Base-by-base conservation (phyloP, 2,888 invertebrate genomes). In the Panzeria rudis region DNA sequence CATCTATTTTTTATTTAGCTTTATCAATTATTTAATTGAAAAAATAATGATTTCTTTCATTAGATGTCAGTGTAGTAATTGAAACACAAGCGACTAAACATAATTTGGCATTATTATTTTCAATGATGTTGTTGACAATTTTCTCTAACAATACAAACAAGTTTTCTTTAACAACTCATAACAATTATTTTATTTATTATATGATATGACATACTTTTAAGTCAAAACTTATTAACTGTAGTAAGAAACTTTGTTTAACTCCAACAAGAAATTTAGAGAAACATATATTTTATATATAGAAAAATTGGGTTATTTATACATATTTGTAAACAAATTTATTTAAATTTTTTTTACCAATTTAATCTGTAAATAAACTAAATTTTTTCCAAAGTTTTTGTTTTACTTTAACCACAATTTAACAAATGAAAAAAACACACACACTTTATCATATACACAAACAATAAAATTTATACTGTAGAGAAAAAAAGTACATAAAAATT, bases 81-180 rank as follows among this genome's bases (percentile, higher is more conserved):
- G 89, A 90, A 90, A 88, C 89, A 89, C 89, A 89, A 90, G 88
- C 89, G 89, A 89, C 90, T 89, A 90, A 79, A 88, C 89, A 90
- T 90, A 90, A 90, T 90, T 90, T 87, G 35, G 64, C 35, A 69
- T 68, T 69, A 72, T 72, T 56, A 38, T 59, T 29, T 29, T 56
- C 25, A 56, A 29, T 29, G 15, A 54, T 15, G 13, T 25, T 59
- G 29, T 47, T 72, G 44, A 78, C 50, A 52, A 62, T 80, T 72
- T 69, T 54, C 68, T 78, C 50, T 85, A 66, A 76, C 86, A 87
- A 86, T 86, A 88, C 88, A 17, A 62, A 54, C 64, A 41, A 54
- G 64, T 64, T 64, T 75, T 54, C 64, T 41, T 17, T 35, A 35
- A 32, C 8, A 20, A 59, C 13, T 6, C 20, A 47, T 3, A 23